Conservation (phyloP, 2,888 invertebrate species). For the Copidosoma aretas region DNA sequence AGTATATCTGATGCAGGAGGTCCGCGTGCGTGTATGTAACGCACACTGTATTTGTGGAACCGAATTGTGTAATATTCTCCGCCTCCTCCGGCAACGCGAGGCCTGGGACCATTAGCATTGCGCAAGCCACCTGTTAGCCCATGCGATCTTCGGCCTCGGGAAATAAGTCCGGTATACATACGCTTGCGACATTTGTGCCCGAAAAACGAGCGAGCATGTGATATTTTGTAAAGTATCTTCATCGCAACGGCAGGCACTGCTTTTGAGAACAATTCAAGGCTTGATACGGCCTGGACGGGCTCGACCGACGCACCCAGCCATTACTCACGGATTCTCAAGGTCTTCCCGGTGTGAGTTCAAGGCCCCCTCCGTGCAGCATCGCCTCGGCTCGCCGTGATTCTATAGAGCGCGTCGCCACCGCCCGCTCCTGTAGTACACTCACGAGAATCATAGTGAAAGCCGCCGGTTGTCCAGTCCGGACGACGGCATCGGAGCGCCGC, state of each 20-base stretch:
- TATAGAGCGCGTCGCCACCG: too few relatives aligned
- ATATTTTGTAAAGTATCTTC: too few relatives aligned
- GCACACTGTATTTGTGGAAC: constrained; percentile 2
- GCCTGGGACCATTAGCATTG: too few relatives aligned
- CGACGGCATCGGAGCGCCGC: background rate
- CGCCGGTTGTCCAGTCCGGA: background rate
- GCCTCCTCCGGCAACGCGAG: constrained; percentile 3
- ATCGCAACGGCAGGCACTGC: too few relatives aligned
- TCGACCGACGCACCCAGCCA: too few relatives aligned
- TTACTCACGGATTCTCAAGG: too few relatives aligned
- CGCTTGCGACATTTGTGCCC: background rate
- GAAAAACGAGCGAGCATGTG: background rate
- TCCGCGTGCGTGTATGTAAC: background rate
- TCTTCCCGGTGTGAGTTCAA: constrained; percentile 7
- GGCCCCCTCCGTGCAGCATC: constrained; percentile 2
- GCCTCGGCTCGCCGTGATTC: background rate
- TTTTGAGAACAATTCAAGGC: too few relatives aligned
- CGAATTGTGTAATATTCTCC: constrained; percentile 32
- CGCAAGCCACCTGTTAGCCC: constrained; percentile 14
- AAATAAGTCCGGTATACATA: constrained; percentile 1
- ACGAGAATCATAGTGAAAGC: constrained; percentile 27
- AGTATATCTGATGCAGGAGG: too few relatives aligned
- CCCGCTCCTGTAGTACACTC: too few relatives aligned
- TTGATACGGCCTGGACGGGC: too few relatives aligned
- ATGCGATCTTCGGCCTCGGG: background rate